A percentile compares a stretch with the other conserved stretches of the same genome.
These are phyloP conservation scores for Dendrolimus punctatus DNA, from an alignment of 1,140 invertebrate genomes.

Conservation along the genomic window DNA sequence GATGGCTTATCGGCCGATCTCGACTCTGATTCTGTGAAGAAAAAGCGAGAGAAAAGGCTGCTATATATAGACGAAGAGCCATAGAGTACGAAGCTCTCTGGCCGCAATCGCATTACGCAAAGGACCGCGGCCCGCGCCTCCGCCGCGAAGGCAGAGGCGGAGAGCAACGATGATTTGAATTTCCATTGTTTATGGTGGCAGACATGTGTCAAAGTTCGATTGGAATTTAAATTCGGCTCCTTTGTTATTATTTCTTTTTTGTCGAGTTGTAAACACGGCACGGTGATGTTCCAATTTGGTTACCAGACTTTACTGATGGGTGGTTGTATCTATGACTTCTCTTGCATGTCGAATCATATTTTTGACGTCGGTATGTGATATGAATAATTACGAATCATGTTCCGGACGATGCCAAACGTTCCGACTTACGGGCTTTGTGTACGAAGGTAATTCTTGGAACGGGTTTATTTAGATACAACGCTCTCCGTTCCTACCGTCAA, in stretches of 20 bases:
- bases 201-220: constrained; percentile 72
- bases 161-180: constrained; percentile 64
- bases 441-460: constrained; percentile 5
- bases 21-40: constrained; percentile 65
- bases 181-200: constrained; percentile 71
- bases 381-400: constrained; percentile 66
- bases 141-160: constrained; percentile 17
- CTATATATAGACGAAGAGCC: constrained; percentile 66
- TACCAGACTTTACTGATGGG: constrained; percentile 42
- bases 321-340: constrained; percentile 62
- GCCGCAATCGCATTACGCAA: constrained; percentile 65
- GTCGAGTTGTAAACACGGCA: constrained; percentile 65
- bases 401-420: constrained; percentile 19
- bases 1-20: constrained; percentile 66
- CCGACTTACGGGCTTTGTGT: constrained; percentile 15
- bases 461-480: neutral
- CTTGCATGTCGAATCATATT: constrained; percentile 45
- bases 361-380: constrained; percentile 61
- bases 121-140: constrained; percentile 44
- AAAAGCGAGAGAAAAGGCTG: constrained; percentile 67
- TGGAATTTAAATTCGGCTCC: constrained; percentile 71
- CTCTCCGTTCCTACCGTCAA: constrained; percentile 19
- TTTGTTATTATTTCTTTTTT: constrained; percentile 66
- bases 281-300: constrained; percentile 68
- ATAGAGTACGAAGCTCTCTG: constrained; percentile 39